Percentiles rank a stretch among this genome's conserved stretches.
These are phyloP conservation scores for Microcaecilia unicolor DNA, from an alignment of 2,797 vertebrate species.

Conservation along the genomic window DNA sequence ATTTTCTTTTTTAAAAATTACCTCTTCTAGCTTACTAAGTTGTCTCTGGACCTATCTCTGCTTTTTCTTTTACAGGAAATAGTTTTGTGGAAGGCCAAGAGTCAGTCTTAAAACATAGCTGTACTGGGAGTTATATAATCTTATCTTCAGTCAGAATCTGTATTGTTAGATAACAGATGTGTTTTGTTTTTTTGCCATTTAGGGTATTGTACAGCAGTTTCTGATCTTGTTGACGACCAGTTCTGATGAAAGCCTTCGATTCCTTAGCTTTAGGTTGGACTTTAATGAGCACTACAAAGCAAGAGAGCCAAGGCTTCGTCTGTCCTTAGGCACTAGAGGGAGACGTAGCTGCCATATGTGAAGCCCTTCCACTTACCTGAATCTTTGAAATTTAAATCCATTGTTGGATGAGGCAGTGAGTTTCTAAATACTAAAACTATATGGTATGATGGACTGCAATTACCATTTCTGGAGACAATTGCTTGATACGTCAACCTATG, in stretches of 20 bases:
- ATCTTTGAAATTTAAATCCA: not conserved
- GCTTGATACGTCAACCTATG: not conserved
- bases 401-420: not conserved
- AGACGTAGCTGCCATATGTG: slow-evolving; percentile 73
- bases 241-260: slow-evolving; percentile 85
- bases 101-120: too few relatives aligned
- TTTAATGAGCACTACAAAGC: slow-evolving; percentile 96
- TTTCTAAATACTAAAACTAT: not conserved
- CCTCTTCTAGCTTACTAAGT: too few relatives aligned
- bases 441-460: not conserved
- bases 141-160: too few relatives aligned
- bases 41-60: too few relatives aligned
- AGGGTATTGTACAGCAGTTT: slow-evolving; percentile 95
- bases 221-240: slow-evolving; percentile 84
- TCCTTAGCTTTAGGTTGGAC: slow-evolving; percentile 94
- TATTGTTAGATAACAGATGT: not conserved
- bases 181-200: not conserved
- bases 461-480: slow-evolving; percentile 9
- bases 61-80: too few relatives aligned
- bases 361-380: slow-evolving; percentile 16
- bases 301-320: slow-evolving; percentile 78
- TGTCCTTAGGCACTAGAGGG: slow-evolving; percentile 77
- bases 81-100: too few relatives aligned
- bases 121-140: too few relatives aligned
- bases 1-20: too few relatives aligned